These are phyloP conservation scores for Sterna hirundo DNA, from an alignment of 2,113 vertebrate genomes.

Conservation along the genomic window DNA sequence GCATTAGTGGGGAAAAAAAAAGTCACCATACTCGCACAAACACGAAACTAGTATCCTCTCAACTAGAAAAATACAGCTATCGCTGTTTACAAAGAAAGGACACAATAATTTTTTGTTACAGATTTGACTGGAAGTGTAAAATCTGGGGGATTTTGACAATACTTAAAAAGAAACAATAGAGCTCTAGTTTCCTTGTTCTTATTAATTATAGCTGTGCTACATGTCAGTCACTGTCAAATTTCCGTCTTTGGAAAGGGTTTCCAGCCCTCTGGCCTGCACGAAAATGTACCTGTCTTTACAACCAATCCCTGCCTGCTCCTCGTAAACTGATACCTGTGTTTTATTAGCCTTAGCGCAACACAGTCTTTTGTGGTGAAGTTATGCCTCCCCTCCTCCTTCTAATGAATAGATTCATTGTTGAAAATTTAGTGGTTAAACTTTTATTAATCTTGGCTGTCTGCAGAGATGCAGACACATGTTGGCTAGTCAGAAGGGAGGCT, in stretches of 20 bases:
- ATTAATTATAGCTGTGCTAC: background rate
- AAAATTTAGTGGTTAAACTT: slow-evolving; percentile 29
- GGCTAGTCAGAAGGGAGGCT: background rate
- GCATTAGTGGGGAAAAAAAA: no score
- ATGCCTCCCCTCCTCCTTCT: background rate
- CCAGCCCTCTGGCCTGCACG: background rate
- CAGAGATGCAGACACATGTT: slow-evolving; percentile 35
- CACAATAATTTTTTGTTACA: background rate
- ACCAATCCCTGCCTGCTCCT: slow-evolving; percentile 4
- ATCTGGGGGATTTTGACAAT: rapidly evolving
- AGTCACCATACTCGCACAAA: background rate
- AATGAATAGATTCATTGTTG: slow-evolving; percentile 60
- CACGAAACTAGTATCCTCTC: background rate
- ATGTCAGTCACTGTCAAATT: background rate
- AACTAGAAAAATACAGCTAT: background rate
- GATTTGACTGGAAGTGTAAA: background rate
- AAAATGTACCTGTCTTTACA: slow-evolving; percentile 32
- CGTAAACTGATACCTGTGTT: slow-evolving; percentile 1
- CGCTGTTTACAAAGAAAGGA: background rate
- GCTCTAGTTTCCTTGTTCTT: background rate
- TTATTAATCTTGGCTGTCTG: slow-evolving; percentile 51
- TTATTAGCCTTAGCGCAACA: slow-evolving; percentile 18
- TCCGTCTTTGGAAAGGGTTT: background rate
- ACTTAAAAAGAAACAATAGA: background rate
- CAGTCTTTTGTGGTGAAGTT: background rate